Evolutionary conservation across 2,888 invertebrate genomes (phyloP), one percentile per base, ranked within the genome.

Genomic region (Pristionchus exspectatus): DNA sequence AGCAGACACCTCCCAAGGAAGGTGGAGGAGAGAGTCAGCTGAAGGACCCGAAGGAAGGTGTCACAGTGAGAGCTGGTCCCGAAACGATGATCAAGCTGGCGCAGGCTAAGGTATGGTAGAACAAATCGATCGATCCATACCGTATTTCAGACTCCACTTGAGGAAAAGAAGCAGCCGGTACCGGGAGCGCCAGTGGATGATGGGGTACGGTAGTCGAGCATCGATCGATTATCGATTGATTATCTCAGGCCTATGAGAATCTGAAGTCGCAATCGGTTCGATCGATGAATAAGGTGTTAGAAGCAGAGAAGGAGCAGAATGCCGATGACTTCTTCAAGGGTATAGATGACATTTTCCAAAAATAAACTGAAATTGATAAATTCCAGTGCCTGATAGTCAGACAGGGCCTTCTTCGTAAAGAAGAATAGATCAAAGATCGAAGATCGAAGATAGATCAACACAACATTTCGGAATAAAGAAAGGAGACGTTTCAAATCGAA

Each of bases 381-480:
- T 81, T 50, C 18, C 83, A 83, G 83, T 83, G 24, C 83, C 83
- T 5, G 21, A 44, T 21, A 56, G 56, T 56, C 56, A 56, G 27
- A 30, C 44, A 50, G 18, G 38, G 27, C 54, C 54, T 14, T 30
- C 50, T 56, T 56, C 33, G 4, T 59, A 85, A 14, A 54, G 83
- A 83, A n/a, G 16, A 50, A 30, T 54, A 81, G 27, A 59, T 18
- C 59, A 85, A 59, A 85, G 84, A 85, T 85, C 56, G 21, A 27
- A 30, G 18, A 85, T 83, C 83, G 24, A 27, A 44, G 81, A 27
- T 83, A 27, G 50, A 83, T 59, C 84, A 59, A 85, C 59, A 81
- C 81, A 81, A 81, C 74, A 81, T 50, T 50, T 81, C 81, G 81
- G 50, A 81, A 81, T 81, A 81, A 81, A 81, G 81, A 81, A 24